A percentile compares a stretch with the other conserved stretches of the same genome.
Conservation (phyloP, 2,888 invertebrate genomes). For the Pseudoips prasinana region DNA sequence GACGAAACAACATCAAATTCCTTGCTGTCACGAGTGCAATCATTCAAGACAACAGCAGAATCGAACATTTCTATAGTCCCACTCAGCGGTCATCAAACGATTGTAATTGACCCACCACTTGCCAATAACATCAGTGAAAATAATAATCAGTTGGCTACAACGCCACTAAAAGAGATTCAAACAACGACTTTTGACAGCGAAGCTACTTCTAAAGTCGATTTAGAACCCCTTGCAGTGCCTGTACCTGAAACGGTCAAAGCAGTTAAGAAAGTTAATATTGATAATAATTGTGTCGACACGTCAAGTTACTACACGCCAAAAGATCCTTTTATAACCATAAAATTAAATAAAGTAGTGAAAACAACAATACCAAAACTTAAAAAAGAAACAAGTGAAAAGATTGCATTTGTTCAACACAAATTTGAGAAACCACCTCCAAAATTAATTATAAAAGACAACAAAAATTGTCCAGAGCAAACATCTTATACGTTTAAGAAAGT, state of each 20-base stretch:
- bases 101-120: slow-evolving; percentile 73
- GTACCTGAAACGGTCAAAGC: slow-evolving; percentile 34
- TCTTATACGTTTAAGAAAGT: slow-evolving; percentile 42
- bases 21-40: slow-evolving; percentile 70
- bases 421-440: slow-evolving; percentile 68
- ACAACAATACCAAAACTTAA: slow-evolving; percentile 69
- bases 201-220: slow-evolving; percentile 12
- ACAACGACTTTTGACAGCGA: slow-evolving; percentile 5
- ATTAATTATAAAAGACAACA: slow-evolving; percentile 67
- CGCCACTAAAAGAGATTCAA: slow-evolving; percentile 20
- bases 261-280: slow-evolving; percentile 28
- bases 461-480: slow-evolving; percentile 36
- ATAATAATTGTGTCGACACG: slow-evolving; percentile 46
- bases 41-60: slow-evolving; percentile 72
- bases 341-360: slow-evolving; percentile 73
- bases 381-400: slow-evolving; percentile 61
- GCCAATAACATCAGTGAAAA: slow-evolving; percentile 40
- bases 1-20: slow-evolving; percentile 58
- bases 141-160: slow-evolving; percentile 20
- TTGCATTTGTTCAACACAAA: slow-evolving; percentile 54
- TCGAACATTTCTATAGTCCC: slow-evolving; percentile 74
- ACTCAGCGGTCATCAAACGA: slow-evolving; percentile 78
- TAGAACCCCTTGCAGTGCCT: slow-evolving; percentile 20
- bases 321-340: slow-evolving; percentile 74
- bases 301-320: slow-evolving; percentile 58